Evolutionary conservation across 1,140 invertebrate genomes (phyloP), one percentile per base, ranked within the genome.

Genomic region (Acromyrmex heyeri): DNA sequence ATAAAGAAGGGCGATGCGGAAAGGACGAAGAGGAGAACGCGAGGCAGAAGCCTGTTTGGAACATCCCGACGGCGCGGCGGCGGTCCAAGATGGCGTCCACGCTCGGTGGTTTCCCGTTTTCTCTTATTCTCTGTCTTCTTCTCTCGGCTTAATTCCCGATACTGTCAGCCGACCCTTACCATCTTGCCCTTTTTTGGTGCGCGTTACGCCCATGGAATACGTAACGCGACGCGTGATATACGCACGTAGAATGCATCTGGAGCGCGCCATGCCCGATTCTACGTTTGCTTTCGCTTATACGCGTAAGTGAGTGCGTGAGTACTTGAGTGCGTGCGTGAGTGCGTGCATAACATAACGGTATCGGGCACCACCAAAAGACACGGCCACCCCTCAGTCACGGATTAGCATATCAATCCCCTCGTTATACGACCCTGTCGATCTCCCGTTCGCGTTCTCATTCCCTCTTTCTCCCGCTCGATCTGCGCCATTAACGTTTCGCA

Each of bases 391-490:
- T 87, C 75, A 67, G 64, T 67, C 76, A 27, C 8, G 21, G 48
- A 91, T 91, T 91, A 91, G 87, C 90, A 91, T 91, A 91, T 91
- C 90, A 91, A 91, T 91, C 86, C 88, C 88, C 86, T 91, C 88
- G 90, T 91, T 91, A 91, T 61, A 27, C 53, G 16, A 16, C 12
- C 30, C 67, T 53, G 65, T 61, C 53, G 21, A n/a, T 82, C 50
- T 44, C 21, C 21, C 65, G 10, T 24, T 69, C 30, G 24, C 55
- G n/a, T 53, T 44, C 8, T 10, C 38, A 44, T 44, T 44, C 4
- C 44, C 38, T 27, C 34, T 12, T 16, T 38, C 3, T 27, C 64
- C 14, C 27, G 10, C 65, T 67, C 38, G 24, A 38, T 61, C 30
- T 38, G 55, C 81, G 87, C 76, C 79, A 89, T 91, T 89, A 89